A percentile compares a stretch with the other conserved stretches of the same genome.
Evolutionary conservation across 1,140 invertebrate species (phyloP).

Genomic region (Ridgeia piscesae): DNA sequence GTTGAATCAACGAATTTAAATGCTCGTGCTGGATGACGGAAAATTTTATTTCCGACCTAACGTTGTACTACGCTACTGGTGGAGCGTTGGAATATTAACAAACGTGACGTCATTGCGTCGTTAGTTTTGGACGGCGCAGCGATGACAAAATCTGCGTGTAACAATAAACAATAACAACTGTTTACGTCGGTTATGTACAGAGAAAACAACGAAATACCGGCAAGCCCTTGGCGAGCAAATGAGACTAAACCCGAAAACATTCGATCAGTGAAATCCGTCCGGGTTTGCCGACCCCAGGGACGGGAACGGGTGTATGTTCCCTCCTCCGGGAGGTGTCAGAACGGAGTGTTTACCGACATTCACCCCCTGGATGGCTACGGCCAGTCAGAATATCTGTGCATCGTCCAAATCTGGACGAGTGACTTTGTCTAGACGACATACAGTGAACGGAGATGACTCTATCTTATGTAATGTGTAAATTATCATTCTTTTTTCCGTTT

Average conservation of each 20-base stretch:
- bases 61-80: neutral
- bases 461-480: neutral
- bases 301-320: neutral
- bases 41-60: neutral
- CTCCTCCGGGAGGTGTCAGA: neutral
- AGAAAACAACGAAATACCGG: neutral
- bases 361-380: neutral
- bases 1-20: neutral
- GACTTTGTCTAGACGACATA: neutral
- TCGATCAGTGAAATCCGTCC: neutral
- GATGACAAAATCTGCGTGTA: neutral
- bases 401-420: neutral
- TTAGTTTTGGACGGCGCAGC: neutral
- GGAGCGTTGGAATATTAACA: neutral
- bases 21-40: neutral
- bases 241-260: neutral
- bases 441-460: neutral
- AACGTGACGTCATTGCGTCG: too few species aligned
- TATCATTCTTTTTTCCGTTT: neutral
- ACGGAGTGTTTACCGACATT: neutral
- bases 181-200: neutral
- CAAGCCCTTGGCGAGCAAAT: neutral
- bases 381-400: neutral
- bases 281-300: neutral
- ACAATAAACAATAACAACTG: neutral